Percentiles rank a stretch among this genome's conserved stretches.
Conservation (phyloP, 2,797 vertebrate genomes). For the Sebastes miniatus region DNA sequence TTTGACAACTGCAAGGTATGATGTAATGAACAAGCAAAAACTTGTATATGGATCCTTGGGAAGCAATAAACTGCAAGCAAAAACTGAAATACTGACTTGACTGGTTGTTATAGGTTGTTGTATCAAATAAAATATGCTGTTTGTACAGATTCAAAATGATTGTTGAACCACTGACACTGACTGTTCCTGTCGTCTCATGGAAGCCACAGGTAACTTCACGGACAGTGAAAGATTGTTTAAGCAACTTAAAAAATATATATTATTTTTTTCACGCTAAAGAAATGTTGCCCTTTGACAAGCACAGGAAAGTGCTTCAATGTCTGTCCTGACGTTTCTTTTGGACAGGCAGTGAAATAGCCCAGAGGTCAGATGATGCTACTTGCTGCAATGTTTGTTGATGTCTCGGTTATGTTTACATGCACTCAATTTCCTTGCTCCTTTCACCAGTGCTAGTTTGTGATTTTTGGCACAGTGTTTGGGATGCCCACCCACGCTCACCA, state of each 20-base stretch:
- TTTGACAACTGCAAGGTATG: not conserved
- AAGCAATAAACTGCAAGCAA: not conserved
- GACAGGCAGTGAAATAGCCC: not conserved
- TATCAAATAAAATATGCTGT: not conserved
- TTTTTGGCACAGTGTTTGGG: constrained; percentile 19
- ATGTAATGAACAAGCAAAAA: not conserved
- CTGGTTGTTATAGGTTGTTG: not conserved
- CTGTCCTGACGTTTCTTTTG: not conserved
- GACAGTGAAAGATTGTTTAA: not conserved
- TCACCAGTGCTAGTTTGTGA: constrained; percentile 26
- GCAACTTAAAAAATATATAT: too few species aligned
- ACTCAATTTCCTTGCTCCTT: constrained; percentile 22
- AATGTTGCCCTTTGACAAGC: not conserved
- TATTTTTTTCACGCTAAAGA: not conserved
- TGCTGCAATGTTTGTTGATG: constrained; percentile 25
- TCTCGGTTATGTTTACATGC: constrained; percentile 23
- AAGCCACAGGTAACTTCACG: not conserved
- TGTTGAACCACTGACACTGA: not conserved
- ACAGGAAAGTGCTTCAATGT: not conserved
- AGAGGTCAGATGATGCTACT: not conserved
- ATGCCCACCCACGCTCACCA: constrained; percentile 54
- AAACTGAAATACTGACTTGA: not conserved
- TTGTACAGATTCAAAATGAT: not conserved
- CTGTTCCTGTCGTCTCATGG: not conserved
- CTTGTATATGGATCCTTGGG: not conserved